These are phyloP conservation scores for Troilus luridus DNA, from an alignment of 2,888 invertebrate genomes.

Conservation along the genomic window DNA sequence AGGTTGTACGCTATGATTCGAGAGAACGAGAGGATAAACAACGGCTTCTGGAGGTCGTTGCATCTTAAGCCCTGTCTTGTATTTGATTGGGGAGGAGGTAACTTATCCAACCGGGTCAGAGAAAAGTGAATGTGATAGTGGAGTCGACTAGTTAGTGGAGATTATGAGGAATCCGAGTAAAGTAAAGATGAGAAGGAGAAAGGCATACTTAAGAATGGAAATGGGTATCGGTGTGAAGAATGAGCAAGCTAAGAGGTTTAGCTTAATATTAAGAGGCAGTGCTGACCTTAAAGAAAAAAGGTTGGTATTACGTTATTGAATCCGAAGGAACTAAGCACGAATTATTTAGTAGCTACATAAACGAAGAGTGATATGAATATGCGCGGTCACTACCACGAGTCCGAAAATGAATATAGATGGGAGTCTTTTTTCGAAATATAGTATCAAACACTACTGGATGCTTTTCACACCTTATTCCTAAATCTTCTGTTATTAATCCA, in stretches of 20 bases:
- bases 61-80: background rate
- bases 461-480: no score
- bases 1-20: conserved; percentile 5
- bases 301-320: background rate
- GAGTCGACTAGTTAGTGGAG: background rate
- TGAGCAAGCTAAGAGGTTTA: background rate
- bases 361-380: no score
- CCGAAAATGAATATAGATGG: no score
- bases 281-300: background rate
- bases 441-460: no score
- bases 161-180: background rate
- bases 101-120: background rate
- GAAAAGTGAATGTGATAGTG: background rate
- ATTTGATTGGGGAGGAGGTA: no score
- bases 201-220: background rate
- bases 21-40: conserved; percentile 12
- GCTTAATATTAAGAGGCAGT: no score
- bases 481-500: no score
- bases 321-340: no score
- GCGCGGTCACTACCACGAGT: no score
- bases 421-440: no score
- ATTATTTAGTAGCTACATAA: no score
- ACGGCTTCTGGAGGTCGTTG: conserved; percentile 14
- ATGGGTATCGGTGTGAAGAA: background rate
- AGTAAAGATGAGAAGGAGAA: background rate